Percentiles rank a stretch among this genome's conserved stretches.
phyloP scores from a whole-genome alignment of 2,888 invertebrate species.

The Cremastinae sp. region DNA sequence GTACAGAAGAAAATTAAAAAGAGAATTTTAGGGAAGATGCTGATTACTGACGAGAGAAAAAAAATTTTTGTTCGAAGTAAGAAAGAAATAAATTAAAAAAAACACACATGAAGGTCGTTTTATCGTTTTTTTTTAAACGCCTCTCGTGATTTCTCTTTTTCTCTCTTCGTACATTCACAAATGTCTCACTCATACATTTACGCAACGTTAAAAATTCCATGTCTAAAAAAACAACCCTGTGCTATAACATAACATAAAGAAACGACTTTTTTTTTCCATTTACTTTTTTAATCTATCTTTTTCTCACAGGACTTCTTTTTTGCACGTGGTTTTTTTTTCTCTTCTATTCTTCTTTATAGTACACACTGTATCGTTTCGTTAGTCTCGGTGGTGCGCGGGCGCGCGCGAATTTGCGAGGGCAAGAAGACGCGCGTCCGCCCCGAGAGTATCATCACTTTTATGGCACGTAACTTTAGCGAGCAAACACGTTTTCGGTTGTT shows the following conservation, averaged over 20 bases:
- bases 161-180: constrained; percentile 33
- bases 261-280: constrained; percentile 53
- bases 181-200: constrained; percentile 41
- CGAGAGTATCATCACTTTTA: constrained; percentile 64
- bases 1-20: constrained; percentile 55
- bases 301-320: constrained; percentile 67
- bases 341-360: constrained; percentile 47
- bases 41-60: constrained; percentile 45
- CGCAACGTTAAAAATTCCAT: constrained; percentile 45
- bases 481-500: constrained; percentile 22
- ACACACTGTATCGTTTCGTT: constrained; percentile 60
- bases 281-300: constrained; percentile 64
- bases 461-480: constrained; percentile 69
- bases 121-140: constrained; percentile 18
- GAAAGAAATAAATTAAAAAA: constrained; percentile 46
- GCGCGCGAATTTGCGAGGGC: too few species aligned
- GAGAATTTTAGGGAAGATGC: constrained; percentile 47
- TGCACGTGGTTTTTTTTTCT: constrained; percentile 62
- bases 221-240: constrained; percentile 64
- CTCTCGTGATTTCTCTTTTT: constrained; percentile 35
- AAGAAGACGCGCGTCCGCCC: constrained; percentile 28
- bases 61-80: constrained; percentile 48
- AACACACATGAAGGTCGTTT: constrained; percentile 37
- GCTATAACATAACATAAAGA: constrained; percentile 69
- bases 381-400: constrained; percentile 31